Evolutionary conservation across 2,888 invertebrate species (phyloP).

Genomic region (Watsonalla binaria): DNA sequence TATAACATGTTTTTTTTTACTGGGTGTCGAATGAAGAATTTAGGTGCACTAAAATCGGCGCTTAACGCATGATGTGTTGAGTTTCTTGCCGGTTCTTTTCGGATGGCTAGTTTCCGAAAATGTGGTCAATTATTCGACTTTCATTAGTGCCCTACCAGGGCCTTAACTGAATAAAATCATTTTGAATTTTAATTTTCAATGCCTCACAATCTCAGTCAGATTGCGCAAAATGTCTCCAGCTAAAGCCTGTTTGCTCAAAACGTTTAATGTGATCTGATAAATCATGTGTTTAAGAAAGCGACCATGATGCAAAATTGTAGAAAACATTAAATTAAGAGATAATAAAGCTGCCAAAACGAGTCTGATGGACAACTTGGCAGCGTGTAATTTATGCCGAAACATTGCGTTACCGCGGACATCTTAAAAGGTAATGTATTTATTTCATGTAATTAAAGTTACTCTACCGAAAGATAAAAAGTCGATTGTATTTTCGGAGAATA

Average conservation of each 20-base stretch:
- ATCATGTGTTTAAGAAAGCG: not conserved
- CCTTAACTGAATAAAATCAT: too few relatives aligned
- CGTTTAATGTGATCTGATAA: constrained; percentile 3
- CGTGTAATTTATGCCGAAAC: constrained; percentile 36
- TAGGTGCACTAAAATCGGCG: too few relatives aligned
- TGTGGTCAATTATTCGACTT: too few relatives aligned
- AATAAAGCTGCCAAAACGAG: constrained; percentile 32
- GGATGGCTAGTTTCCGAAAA: too few relatives aligned
- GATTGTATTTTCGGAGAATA: constrained; percentile 13
- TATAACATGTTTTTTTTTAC: too few relatives aligned
- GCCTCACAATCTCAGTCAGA: not conserved
- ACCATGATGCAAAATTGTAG: not conserved
- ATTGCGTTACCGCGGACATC: constrained; percentile 22
- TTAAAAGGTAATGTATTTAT: constrained; percentile 43
- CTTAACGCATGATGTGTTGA: too few relatives aligned
- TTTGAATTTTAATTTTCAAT: not conserved
- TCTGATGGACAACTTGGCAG: constrained; percentile 35
- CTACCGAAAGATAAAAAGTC: constrained; percentile 24
- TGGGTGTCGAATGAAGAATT: too few relatives aligned
- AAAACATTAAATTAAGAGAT: constrained; percentile 27
- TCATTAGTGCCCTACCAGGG: too few relatives aligned
- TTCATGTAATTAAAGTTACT: constrained; percentile 38
- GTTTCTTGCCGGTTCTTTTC: too few relatives aligned
- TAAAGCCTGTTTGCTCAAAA: not conserved
- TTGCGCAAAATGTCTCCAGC: not conserved